Conservation (phyloP, 2,888 invertebrate species). For the Sialis lutaria region DNA sequence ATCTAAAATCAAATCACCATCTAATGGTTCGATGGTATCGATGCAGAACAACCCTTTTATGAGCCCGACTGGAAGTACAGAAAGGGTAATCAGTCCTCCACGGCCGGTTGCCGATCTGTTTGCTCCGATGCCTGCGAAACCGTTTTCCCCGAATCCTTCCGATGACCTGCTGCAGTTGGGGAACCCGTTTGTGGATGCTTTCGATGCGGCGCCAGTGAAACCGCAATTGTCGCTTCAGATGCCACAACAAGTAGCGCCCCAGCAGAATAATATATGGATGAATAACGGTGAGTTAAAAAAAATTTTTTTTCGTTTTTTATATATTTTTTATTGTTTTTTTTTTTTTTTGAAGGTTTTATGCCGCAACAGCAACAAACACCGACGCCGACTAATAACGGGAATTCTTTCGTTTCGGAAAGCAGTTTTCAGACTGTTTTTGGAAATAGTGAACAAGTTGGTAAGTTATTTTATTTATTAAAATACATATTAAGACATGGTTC, state of each 20-base stretch:
- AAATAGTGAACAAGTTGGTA: constrained; percentile 49
- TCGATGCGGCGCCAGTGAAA: constrained; percentile 13
- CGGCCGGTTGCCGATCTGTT: constrained; percentile 61
- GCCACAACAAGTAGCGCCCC: constrained; percentile 10
- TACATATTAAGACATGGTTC: no score
- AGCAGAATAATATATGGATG: constrained; percentile 32
- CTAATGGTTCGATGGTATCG: constrained; percentile 25
- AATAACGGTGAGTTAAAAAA: constrained; percentile 26
- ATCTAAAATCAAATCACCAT: constrained; percentile 65
- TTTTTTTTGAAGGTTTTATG: constrained; percentile 6
- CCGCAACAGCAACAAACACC: constrained; percentile 1
- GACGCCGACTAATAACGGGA: constrained; percentile 8
- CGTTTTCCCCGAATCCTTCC: constrained; percentile 23
- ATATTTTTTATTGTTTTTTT: constrained; percentile 4
- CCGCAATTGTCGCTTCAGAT: constrained; percentile 11
- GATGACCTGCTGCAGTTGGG: constrained; percentile 78
- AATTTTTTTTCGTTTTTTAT: constrained; percentile 3
- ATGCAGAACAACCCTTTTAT: constrained; percentile 70
- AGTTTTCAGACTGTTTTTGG: constrained; percentile 81
- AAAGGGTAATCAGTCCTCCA: constrained; percentile 15
- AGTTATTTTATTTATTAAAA: constrained; percentile 22
- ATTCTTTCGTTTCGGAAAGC: constrained; percentile 66
- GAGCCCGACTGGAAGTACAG: constrained; percentile 38
- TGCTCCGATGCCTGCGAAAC: constrained; percentile 37
- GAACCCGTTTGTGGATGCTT: constrained; percentile 78